Conservation (phyloP, 2,113 vertebrate genomes). For the Pteruthius melanotis region DNA sequence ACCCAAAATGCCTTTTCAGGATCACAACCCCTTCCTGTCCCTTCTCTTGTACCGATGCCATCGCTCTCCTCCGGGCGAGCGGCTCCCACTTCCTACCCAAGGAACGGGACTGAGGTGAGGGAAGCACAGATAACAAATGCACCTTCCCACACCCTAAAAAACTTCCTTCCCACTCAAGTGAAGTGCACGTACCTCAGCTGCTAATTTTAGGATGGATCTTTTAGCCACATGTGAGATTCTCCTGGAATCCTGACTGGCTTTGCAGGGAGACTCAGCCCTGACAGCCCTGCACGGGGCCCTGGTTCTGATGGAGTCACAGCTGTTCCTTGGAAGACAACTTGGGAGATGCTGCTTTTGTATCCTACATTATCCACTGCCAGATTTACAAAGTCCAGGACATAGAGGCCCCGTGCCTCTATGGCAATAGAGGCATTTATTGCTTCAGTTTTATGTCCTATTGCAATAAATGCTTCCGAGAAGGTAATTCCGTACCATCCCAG, state of each 20-base stretch:
- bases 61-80: accelerated
- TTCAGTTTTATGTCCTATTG: background rate
- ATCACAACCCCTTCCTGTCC: background rate
- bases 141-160: background rate
- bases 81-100: background rate
- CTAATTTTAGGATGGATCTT: background rate
- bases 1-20: accelerated
- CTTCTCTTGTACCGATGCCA: accelerated
- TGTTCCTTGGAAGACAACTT: background rate
- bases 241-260: background rate
- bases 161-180: conserved; percentile 3
- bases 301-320: background rate
- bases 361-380: background rate
- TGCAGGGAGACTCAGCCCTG: background rate
- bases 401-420: too few relatives aligned
- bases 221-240: background rate
- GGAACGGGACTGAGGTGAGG: background rate
- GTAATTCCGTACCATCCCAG: background rate
- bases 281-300: accelerated
- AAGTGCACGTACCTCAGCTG: background rate
- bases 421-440: background rate
- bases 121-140: background rate
- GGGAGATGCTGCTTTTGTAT: background rate
- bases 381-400: background rate
- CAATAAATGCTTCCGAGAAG: background rate